Percentiles rank a stretch among this genome's conserved stretches.
Conservation (phyloP, 2,888 invertebrate species). For the Branchellion lobata region DNA sequence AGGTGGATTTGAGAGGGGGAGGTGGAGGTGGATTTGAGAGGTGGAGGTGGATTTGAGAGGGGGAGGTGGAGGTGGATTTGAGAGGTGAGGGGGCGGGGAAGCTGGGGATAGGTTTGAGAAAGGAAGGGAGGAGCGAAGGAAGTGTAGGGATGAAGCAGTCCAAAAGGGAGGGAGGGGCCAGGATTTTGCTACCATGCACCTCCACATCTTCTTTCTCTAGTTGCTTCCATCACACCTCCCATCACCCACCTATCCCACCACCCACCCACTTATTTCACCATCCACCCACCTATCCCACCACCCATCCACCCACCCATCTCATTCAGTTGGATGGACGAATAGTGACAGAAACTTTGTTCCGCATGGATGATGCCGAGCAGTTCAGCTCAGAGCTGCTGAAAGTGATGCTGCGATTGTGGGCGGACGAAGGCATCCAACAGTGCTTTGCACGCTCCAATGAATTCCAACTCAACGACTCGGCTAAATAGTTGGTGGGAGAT, state of each 20-base stretch:
- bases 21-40: neutral
- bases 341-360: conserved; percentile 98
- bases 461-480: conserved; percentile 70
- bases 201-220: neutral
- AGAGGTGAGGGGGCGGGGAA: neutral
- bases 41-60: too few relatives aligned
- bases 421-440: conserved; percentile 93
- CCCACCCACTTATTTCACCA: too few relatives aligned
- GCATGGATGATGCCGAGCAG: conserved; percentile 99
- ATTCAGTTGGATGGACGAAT: conserved; percentile 83
- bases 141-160: too few relatives aligned
- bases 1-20: neutral
- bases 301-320: conserved; percentile 25
- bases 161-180: too few relatives aligned
- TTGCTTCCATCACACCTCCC: too few relatives aligned
- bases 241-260: neutral
- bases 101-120: neutral
- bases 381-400: conserved; percentile 96
- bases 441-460: conserved; percentile 99
- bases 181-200: too few relatives aligned
- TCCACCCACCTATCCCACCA: neutral
- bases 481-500: conserved; percentile 50
- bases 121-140: too few relatives aligned
- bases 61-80: neutral
- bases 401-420: conserved; percentile 98